Percentiles rank a stretch among this genome's conserved stretches.
Conservation (phyloP, 2,113 vertebrate genomes). For the Acrocephalus kingi region DNA sequence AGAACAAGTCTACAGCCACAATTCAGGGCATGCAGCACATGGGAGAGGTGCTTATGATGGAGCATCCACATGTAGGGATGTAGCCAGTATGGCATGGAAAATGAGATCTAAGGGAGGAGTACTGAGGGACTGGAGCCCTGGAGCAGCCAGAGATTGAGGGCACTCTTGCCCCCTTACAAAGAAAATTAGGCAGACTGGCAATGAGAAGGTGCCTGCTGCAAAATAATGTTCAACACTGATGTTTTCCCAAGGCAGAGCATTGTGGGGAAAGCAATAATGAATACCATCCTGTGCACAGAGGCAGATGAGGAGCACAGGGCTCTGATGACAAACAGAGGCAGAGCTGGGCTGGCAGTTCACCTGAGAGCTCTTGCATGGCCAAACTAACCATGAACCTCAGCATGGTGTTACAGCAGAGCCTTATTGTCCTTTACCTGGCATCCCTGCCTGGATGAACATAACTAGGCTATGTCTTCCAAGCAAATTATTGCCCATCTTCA, state of each 20-base stretch:
- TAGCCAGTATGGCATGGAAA: background rate
- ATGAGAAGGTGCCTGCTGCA: background rate
- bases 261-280: background rate
- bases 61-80: background rate
- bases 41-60: background rate
- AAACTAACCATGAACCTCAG: background rate
- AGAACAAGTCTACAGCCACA: background rate
- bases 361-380: background rate
- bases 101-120: background rate
- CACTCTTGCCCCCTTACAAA: background rate
- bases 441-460: background rate
- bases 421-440: background rate
- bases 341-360: background rate
- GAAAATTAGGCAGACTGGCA: background rate
- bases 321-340: background rate
- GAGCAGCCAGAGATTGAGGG: background rate
- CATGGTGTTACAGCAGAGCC: background rate
- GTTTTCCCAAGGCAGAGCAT: background rate
- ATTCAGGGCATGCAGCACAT: accelerated
- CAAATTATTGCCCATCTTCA: background rate
- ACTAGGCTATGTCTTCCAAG: background rate
- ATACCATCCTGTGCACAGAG: background rate
- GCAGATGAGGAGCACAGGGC: background rate
- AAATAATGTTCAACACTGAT: background rate
- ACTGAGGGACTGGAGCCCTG: background rate